These are phyloP conservation scores for Oxyruncus cristatus DNA, from an alignment of 2,113 vertebrate species.

Conservation along the genomic window DNA sequence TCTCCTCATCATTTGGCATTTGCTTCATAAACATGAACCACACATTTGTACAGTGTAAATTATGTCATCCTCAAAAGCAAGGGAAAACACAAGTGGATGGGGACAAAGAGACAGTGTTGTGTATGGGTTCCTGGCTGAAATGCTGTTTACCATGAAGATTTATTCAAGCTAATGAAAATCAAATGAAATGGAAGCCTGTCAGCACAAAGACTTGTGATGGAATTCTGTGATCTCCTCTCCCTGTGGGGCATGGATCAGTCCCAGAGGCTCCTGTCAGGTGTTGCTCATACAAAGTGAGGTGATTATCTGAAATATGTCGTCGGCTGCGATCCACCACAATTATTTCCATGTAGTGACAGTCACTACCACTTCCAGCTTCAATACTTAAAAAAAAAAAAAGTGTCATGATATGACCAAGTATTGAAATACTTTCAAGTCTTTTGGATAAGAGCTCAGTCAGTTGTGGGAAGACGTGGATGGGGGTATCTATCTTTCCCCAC, in stretches of 20 bases:
- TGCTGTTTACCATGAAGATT: not conserved
- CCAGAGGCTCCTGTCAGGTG: not conserved
- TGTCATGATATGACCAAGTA: not conserved
- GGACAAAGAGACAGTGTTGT: conserved; percentile 2
- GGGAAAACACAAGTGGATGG: not conserved
- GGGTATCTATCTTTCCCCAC: not conserved
- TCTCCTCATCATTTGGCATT: conserved; percentile 7
- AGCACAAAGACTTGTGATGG: not conserved
- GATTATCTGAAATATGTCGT: not conserved
- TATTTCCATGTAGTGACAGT: not conserved
- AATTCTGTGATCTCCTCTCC: not conserved
- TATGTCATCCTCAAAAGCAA: not conserved
- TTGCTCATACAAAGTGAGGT: not conserved
- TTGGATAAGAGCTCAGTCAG: not conserved
- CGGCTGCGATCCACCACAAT: not conserved
- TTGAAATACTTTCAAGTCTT: not conserved
- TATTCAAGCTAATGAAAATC: conserved; percentile 11
- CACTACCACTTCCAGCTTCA: not conserved
- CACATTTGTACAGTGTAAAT: conserved; percentile 28
- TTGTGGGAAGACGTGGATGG: not conserved
- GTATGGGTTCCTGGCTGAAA: not conserved
- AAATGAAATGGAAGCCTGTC: not conserved
- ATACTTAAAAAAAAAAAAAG: not conserved
- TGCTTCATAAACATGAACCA: conserved; percentile 24
- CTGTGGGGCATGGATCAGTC: not conserved